These are phyloP conservation scores for Seira sanloemensis DNA, from an alignment of 2,888 invertebrate genomes.

Conservation along the genomic window DNA sequence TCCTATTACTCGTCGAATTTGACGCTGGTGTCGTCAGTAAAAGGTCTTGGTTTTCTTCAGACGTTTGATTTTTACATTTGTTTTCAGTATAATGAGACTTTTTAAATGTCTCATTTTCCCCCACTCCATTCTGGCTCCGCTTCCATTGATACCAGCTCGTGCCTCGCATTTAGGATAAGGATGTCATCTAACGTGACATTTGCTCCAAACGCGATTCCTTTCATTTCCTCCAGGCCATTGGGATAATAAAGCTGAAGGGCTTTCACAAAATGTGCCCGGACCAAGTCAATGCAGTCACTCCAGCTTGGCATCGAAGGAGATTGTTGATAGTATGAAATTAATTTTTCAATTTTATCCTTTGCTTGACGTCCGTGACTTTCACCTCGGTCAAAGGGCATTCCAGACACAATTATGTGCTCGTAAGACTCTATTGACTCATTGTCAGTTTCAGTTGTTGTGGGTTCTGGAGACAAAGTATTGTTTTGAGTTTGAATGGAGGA, in stretches of 20 bases:
- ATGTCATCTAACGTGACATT: conserved; percentile 57
- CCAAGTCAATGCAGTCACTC: conserved; percentile 58
- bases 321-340: conserved; percentile 53
- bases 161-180: conserved; percentile 62
- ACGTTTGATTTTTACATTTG: too few species aligned
- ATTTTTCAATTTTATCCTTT: conserved; percentile 51
- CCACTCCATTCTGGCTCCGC: not conserved
- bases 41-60: too few species aligned
- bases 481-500: too few species aligned
- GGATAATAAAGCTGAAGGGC: conserved; percentile 54
- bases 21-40: too few species aligned
- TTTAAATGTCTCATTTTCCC: too few species aligned
- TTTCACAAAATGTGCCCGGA: conserved; percentile 49
- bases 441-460: not conserved
- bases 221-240: conserved; percentile 63
- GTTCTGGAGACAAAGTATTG: too few species aligned
- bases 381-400: conserved; percentile 59
- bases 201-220: conserved; percentile 63
- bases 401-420: conserved; percentile 43
- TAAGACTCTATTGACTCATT: not conserved
- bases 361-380: conserved; percentile 65
- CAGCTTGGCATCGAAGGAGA: conserved; percentile 48
- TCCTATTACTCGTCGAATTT: not conserved
- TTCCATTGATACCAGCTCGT: conserved; percentile 61
- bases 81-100: too few species aligned